phyloP scores from a whole-genome alignment of 2,888 invertebrate species.

The Agonopterix subpropinquella region DNA sequence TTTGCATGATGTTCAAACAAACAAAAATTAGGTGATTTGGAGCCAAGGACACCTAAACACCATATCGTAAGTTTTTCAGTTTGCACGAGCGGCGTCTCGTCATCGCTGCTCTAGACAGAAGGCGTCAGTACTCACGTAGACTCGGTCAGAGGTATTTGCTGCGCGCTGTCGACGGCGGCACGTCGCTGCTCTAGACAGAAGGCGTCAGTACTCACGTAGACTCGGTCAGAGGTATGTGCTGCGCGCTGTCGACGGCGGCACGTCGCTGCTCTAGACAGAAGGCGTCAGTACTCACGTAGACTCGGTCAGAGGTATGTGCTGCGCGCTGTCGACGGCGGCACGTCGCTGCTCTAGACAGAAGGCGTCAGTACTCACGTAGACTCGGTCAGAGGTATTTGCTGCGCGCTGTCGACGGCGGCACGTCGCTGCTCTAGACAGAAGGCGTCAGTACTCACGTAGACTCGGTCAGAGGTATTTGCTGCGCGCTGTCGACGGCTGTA shows the following conservation, averaged over 20 bases:
- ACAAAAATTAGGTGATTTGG: too few relatives aligned
- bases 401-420: constrained; percentile 51
- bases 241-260: constrained; percentile 51
- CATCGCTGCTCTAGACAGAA: background rate
- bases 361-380: constrained; percentile 26
- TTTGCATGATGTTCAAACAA: too few relatives aligned
- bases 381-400: constrained; percentile 28
- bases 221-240: constrained; percentile 28
- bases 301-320: constrained; percentile 28
- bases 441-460: constrained; percentile 26
- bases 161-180: constrained; percentile 51
- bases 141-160: constrained; percentile 28
- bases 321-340: constrained; percentile 51
- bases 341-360: constrained; percentile 75
- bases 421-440: constrained; percentile 75
- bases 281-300: constrained; percentile 26
- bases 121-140: constrained; percentile 26
- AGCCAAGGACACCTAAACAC: too few relatives aligned
- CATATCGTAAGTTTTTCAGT: too few relatives aligned
- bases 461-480: constrained; percentile 28
- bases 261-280: constrained; percentile 75
- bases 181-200: constrained; percentile 75
- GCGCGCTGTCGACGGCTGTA: constrained; percentile 54
- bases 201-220: constrained; percentile 26
- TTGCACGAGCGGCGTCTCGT: too few relatives aligned